A percentile compares a stretch with the other conserved stretches of the same genome.
Conservation (phyloP, 2,113 vertebrate genomes). For the Thermophis baileyi region DNA sequence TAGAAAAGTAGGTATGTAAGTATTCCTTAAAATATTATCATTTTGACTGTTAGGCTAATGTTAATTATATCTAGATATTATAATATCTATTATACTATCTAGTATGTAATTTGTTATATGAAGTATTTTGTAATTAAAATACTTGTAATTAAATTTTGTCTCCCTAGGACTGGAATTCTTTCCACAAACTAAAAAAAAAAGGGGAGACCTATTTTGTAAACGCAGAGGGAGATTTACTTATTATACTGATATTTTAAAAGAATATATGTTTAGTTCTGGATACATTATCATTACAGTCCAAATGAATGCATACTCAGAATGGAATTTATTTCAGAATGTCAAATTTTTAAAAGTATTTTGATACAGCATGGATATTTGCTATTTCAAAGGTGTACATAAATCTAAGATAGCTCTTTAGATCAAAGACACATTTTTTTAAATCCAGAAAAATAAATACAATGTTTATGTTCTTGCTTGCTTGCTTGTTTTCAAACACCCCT, state of each 20-base stretch:
- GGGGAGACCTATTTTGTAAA: background rate
- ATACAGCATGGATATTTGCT: background rate
- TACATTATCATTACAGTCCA: background rate
- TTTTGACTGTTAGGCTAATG: background rate
- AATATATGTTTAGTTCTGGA: background rate
- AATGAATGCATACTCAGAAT: background rate
- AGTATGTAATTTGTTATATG: background rate
- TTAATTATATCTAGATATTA: background rate
- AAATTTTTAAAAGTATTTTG: background rate
- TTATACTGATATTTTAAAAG: background rate
- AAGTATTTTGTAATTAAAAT: background rate
- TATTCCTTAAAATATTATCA: background rate
- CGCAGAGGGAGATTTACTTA: background rate
- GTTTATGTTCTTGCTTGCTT: background rate
- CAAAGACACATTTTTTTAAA: background rate
- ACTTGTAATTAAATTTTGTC: background rate
- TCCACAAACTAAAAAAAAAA: background rate
- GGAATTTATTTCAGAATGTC: background rate
- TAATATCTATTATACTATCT: background rate
- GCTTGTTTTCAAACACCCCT: background rate
- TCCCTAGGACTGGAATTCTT: background rate
- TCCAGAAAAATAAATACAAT: background rate
- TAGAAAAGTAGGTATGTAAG: background rate
- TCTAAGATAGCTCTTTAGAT: background rate
- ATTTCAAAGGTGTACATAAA: background rate